Evolutionary conservation across 2,888 invertebrate genomes (phyloP), one percentile per base, ranked within the genome.

Genomic region (Morinoia aosen): DNA sequence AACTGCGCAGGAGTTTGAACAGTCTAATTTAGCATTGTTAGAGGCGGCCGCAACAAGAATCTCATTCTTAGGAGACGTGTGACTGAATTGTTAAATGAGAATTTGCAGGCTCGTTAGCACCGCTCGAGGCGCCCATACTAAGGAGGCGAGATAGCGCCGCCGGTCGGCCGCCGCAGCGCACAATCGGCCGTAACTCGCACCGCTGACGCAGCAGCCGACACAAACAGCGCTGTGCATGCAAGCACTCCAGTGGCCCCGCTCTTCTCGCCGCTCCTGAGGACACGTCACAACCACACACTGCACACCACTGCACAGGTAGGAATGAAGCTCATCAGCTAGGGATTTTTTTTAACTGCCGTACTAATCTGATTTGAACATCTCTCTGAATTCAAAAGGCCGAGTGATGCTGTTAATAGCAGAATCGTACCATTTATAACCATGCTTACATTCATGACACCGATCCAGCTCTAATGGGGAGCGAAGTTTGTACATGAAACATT

Each of bases 21-120:
- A 76, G 76, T 76, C 33, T 90, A 90, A 16, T 25, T 40, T 40
- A 90, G 90, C 90, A 90, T 40, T 40, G 40, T 48, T 14, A 90
- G 90, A 48, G 40, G 40, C 90, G 90, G 90, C 90, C 40, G 90
- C 90, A 40, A 40, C 90, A 90, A 33, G 90, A 90, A 14, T 90
- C 90, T 90, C 48, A 90, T 90, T 90, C 90, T 90, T 48, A 40
- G 16, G 14, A 40, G 40, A 90, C 90, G 90, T 90, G 90, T 90
- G 90, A 90, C 90, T 40, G 90, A 90, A 90, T 48, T 90, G 90
- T 90, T 90, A 90, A 40, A 90, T 90, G 90, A 90, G 90, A 90
- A 90, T 90, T 90, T 90, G 90, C 90, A 90, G 90, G 40, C 90
- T 90, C 33, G 90, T 90, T 90, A 90, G 90, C 16, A 40, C 40